Evolutionary conservation across 1,140 invertebrate species (phyloP).

Genomic region (Nephila pilipes): DNA sequence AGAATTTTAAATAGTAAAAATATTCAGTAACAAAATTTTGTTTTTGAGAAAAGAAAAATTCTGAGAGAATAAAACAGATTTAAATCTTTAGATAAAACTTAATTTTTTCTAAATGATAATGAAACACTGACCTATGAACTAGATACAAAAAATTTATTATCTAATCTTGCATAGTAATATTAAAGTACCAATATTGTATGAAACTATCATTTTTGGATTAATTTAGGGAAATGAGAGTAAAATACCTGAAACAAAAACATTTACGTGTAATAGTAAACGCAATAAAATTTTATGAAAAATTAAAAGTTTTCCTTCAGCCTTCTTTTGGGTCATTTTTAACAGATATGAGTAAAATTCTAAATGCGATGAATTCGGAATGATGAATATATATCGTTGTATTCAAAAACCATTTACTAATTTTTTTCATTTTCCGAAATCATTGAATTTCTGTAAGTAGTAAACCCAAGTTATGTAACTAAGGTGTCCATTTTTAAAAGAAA

Average conservation of each 20-base stretch:
- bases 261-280: background rate
- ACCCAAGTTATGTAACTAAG: background rate
- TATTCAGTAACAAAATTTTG: background rate
- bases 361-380: background rate
- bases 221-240: background rate
- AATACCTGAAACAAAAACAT: background rate
- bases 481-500: background rate
- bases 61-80: background rate
- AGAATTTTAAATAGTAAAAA: background rate
- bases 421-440: background rate
- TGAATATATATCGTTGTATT: background rate
- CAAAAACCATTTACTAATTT: background rate
- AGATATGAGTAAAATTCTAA: background rate
- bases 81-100: background rate
- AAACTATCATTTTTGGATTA: background rate
- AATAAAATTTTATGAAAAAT: too few species aligned
- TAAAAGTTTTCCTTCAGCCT: background rate
- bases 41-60: background rate
- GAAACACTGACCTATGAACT: background rate
- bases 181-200: background rate
- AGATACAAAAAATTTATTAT: background rate
- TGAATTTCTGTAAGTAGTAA: background rate
- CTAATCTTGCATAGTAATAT: background rate
- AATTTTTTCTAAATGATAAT: background rate
- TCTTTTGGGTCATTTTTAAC: background rate